Conservation (phyloP, 2,888 invertebrate genomes). For the Leptopilina syphax region DNA sequence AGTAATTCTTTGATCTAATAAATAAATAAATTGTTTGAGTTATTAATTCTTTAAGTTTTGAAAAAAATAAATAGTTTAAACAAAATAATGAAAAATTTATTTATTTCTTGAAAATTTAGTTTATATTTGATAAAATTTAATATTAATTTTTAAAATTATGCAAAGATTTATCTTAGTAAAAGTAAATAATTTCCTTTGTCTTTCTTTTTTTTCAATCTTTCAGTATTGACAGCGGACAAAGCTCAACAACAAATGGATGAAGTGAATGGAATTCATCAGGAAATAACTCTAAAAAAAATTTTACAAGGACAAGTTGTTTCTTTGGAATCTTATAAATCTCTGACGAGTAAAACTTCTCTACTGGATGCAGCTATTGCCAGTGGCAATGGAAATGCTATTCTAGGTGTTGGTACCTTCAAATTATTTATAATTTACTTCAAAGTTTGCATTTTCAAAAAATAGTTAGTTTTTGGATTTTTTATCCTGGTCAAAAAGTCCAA, state of each 20-base stretch:
- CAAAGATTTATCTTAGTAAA: too few relatives aligned
- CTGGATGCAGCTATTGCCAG: constrained; percentile 84
- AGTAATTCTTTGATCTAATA: too few relatives aligned
- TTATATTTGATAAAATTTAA: neutral
- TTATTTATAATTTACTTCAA: neutral
- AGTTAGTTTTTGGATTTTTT: too few relatives aligned
- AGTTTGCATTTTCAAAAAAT: neutral
- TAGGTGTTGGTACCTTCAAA: constrained; percentile 78
- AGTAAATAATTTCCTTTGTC: too few relatives aligned
- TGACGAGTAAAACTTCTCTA: constrained; percentile 83
- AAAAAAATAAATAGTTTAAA: too few relatives aligned
- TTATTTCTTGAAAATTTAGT: too few relatives aligned
- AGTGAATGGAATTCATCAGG: constrained; percentile 70
- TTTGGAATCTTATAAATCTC: constrained; percentile 78
- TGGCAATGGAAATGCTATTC: constrained; percentile 88
- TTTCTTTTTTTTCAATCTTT: constrained; percentile 45
- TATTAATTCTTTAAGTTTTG: too few relatives aligned
- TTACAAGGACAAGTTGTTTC: constrained; percentile 78
- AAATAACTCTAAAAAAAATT: constrained; percentile 78
- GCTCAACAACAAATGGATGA: constrained; percentile 66
- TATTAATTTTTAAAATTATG: neutral
- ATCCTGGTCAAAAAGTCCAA: too few relatives aligned
- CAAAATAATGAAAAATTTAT: too few relatives aligned
- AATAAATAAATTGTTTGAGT: too few relatives aligned
- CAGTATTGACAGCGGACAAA: constrained; percentile 77